Conservation (phyloP, 2,888 invertebrate species). For the Apotomis betuletana region DNA sequence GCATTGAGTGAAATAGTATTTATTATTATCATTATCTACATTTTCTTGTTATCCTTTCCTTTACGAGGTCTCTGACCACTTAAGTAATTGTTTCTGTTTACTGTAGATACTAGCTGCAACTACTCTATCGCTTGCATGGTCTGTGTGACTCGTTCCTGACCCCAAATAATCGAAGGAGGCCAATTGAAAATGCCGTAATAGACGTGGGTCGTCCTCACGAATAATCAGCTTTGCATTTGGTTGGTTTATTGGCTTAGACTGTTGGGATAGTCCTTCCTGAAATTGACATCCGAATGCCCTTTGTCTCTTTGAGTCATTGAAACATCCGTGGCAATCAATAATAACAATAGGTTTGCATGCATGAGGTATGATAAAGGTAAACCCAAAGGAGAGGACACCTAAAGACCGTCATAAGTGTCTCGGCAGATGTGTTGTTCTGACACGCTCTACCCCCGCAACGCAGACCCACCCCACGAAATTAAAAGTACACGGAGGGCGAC, state of each 20-base stretch:
- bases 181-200: conserved; percentile 36
- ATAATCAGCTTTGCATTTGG: conserved; percentile 25
- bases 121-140: conserved; percentile 49
- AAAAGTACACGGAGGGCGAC: neutral
- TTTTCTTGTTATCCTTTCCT: conserved; percentile 19
- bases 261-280: conserved; percentile 19
- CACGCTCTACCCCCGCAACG: neutral
- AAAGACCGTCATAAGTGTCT: neutral
- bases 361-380: neutral
- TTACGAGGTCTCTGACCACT: conserved; percentile 49
- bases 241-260: conserved; percentile 25
- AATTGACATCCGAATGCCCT: conserved; percentile 8
- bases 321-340: neutral
- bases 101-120: conserved; percentile 49
- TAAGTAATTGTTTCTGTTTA: conserved; percentile 47
- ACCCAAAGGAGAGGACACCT: neutral
- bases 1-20: conserved; percentile 31
- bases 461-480: neutral
- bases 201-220: conserved; percentile 26
- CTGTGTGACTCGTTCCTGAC: conserved; percentile 59
- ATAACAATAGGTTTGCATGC: too few relatives aligned
- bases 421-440: neutral
- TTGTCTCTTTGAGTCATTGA: conserved; percentile 20
- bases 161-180: conserved; percentile 36
- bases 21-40: conserved; percentile 34